Base-by-base conservation (phyloP, 1,140 invertebrate genomes). In the Myzus persicae region DNA sequence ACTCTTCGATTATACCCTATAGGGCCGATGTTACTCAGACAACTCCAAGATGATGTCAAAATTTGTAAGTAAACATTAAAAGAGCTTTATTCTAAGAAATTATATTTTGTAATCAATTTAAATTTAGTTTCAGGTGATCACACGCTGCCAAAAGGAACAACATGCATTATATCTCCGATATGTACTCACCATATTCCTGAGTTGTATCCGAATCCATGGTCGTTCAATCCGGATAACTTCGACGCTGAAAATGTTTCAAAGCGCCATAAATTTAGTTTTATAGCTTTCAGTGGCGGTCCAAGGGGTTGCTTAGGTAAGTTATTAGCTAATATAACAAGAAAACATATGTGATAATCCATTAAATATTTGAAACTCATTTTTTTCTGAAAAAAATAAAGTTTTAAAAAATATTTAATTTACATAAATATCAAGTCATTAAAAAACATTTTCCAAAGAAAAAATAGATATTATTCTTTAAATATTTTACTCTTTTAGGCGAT, bases 151-250 rank as follows among this genome's bases (percentile, higher is more conserved):
- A 95, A 96, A 89, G 97, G 97, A 51, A 95, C 96, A 5, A 97
- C 97, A 3, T 96, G 97, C 1, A 95, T 97, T 0, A 96, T 98
- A 85, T 94, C 96, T 2, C 96, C 96, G 31, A 97, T 96, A 94
- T 81, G 51, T 4, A 91, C 96, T 18, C 96, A 97, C 94, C 94
- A 95, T 54, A 95, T 96, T 94, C 95, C 95, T 11, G 94, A 95
- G 48, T 94, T 95, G 85, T 97, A 95, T 94, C 95, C 96, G 38
- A 95, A 96, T 93, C 96, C 96, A 14, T 95, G 96, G 42, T 94
- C 92, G 6, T 97, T 96, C 94, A 95, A 96, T 94, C 96, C 96
- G 1, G 96, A 96, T 24, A 94, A 96, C 93, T 96, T 97, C 94
- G 93, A 95, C 31, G 95, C 95, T 2, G 96, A 96, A 94, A 95